A percentile compares a stretch with the other conserved stretches of the same genome.
These are phyloP conservation scores for Tor tambroides DNA, from an alignment of 2,113 vertebrate species.

Conservation along the genomic window DNA sequence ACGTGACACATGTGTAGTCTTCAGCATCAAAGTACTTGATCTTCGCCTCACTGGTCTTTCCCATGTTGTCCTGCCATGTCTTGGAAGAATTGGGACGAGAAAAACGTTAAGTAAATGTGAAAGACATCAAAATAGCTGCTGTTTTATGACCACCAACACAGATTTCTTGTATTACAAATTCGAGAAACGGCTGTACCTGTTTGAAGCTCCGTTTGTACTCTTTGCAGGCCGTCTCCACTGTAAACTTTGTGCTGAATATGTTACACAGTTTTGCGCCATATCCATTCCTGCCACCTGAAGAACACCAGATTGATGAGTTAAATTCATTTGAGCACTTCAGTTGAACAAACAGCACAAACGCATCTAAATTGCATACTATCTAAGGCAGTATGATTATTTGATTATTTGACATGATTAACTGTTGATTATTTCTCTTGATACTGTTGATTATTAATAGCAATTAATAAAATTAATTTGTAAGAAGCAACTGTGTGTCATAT, in stretches of 20 bases:
- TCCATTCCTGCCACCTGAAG: conserved; percentile 96
- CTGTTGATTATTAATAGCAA: too few relatives aligned
- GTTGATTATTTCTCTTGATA: neutral
- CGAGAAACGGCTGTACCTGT: conserved; percentile 79
- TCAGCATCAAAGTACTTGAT: conserved; percentile 95
- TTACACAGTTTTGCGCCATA: conserved; percentile 99
- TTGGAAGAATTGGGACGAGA: conserved; percentile 55
- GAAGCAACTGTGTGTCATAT: too few relatives aligned
- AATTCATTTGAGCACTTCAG: neutral
- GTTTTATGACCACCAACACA: neutral
- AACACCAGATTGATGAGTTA: conserved; percentile 34
- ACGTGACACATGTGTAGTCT: conserved; percentile 96
- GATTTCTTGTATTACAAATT: neutral
- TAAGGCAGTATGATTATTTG: neutral
- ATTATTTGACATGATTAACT: too few relatives aligned
- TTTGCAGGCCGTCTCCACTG: conserved; percentile 97
- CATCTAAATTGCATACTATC: neutral
- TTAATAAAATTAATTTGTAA: too few relatives aligned
- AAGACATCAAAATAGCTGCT: neutral
- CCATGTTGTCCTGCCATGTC: conserved; percentile 99
- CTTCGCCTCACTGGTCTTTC: conserved; percentile 90
- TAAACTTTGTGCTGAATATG: conserved; percentile 99
- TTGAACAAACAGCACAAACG: neutral
- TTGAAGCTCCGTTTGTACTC: conserved; percentile 99
- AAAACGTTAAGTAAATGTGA: too few relatives aligned